Evolutionary conservation across 2,888 invertebrate species (phyloP), one percentile per base, ranked within the genome.

Genomic region (Theodoxus fluviatilis): DNA sequence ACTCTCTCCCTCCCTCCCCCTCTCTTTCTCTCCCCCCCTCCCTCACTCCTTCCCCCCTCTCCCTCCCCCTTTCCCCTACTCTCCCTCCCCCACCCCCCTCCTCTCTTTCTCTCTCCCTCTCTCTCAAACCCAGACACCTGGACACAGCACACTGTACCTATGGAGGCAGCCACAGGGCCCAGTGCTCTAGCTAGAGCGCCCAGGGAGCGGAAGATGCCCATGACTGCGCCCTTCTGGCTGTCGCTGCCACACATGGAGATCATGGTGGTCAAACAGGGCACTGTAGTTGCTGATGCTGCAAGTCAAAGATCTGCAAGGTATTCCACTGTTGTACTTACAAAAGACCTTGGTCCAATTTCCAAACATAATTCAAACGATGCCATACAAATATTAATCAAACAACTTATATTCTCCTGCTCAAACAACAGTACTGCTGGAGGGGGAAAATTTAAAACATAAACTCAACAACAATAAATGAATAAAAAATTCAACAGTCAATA

Each of bases 131-230:
- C n/a, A n/a, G n/a, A n/a, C n/a, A n/a, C n/a, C n/a, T n/a, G n/a
- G n/a, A n/a, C n/a, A n/a, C n/a, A n/a, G n/a, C n/a, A n/a, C n/a
- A n/a, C n/a, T n/a, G n/a, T 87, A 94, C 95, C 90, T 77, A 94
- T 90, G 68, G 95, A 94, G 33, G 96, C 94, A 18, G 95, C 86
- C 68, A 97, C 89, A 0, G 98, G 98, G 0, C 98, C 98, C 40
- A 94, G 87, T 31, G 96, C 96, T 77, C 98, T 90, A 0, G 98
- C 97, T 57, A 99, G 89, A 1, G 98, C 95, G 22, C 98, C 98
- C 47, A 98, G 89, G 1, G 98, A 97, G 73, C 98, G 91, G 84
- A 98, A 94, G 76, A 95, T 94, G 15, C 99, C 99, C 84, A 98
- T 92, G 75, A 95, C 93, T 0, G 93, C 93, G 37, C 98, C 98